Evolutionary conservation across 2,113 vertebrate species (phyloP), one percentile per base, ranked within the genome.

Genomic region (Podarcis cretensis): DNA sequence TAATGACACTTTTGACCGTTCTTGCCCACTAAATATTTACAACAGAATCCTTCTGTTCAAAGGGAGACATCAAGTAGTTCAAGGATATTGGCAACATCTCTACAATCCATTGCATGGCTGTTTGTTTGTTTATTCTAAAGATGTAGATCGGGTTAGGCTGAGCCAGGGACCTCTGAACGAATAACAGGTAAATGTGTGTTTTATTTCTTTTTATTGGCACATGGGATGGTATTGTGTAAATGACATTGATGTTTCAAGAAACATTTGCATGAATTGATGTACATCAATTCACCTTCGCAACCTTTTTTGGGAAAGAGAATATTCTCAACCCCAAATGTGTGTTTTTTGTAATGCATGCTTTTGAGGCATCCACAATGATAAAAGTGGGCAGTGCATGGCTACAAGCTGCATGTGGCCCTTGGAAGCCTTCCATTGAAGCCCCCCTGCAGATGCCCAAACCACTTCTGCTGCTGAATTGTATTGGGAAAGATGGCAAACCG

Each of bases 121-220:
- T 91, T 94, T 94, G 85, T 89, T 94, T 95, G n/a, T n/a, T n/a
- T n/a, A 92, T 92, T 77, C 84, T 93, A 21, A 93, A 89, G 88
- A 89, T 69, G 87, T 86, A 91, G 87, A 92, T 94, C 89, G 90
- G 59, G 84, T 91, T 92, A 85, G 81, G 69, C 71, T 83, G 81
- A 95, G 94, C 89, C 94, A 94, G 91, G 91, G 65, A 88, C 89
- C 78, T 87, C 90, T 86, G 90, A 93, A 93, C 84, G 81, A 83
- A 54, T 68, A 91, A 87, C 89, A 81, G 89, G 86, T 86, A 94
- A 94, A 92, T 92, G 85, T n/a, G 35, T 89, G 77, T 84, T 93
- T 94, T 92, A 92, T 91, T 63, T 75, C 84, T 89, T 48, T 37
- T 90, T 92, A 90, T 84, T 93, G 93, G 88, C 90, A 90, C 87